Conservation (phyloP, 1,140 invertebrate genomes). For the Aphis craccivora region DNA sequence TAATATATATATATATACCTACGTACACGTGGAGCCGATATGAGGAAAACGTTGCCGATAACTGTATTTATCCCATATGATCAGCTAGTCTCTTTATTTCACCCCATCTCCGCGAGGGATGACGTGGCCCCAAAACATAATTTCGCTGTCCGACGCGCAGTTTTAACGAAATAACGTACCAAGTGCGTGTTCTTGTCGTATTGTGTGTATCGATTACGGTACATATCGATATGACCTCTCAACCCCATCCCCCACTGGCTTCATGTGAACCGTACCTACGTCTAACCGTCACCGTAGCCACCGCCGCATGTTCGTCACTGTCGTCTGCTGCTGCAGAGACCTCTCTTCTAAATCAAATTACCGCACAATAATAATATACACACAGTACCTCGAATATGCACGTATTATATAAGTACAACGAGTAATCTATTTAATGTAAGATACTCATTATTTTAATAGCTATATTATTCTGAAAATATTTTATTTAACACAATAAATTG, state of each 20-base stretch:
- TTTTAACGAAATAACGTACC: neutral
- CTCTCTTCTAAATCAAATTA: neutral
- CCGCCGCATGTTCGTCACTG: neutral
- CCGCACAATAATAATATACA: neutral
- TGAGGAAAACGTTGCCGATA: neutral
- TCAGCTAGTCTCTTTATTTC: neutral
- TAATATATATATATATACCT: neutral
- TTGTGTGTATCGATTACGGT: conserved; percentile 19
- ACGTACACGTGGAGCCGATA: neutral
- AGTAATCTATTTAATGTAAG: too few species aligned
- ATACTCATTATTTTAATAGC: too few species aligned
- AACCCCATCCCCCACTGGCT: neutral
- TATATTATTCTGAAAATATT: too few species aligned
- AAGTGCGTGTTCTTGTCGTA: neutral
- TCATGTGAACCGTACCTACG: neutral
- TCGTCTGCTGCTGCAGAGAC: neutral
- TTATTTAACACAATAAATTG: too few species aligned
- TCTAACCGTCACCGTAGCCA: neutral
- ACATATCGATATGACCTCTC: neutral
- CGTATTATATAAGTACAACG: neutral
- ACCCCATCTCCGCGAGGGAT: too few species aligned
- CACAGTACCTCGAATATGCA: neutral
- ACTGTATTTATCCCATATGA: neutral
- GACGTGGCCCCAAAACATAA: neutral
- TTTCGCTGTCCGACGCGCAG: neutral